Conservation (phyloP, 1,140 invertebrate genomes). For the Calycopis cecrops region DNA sequence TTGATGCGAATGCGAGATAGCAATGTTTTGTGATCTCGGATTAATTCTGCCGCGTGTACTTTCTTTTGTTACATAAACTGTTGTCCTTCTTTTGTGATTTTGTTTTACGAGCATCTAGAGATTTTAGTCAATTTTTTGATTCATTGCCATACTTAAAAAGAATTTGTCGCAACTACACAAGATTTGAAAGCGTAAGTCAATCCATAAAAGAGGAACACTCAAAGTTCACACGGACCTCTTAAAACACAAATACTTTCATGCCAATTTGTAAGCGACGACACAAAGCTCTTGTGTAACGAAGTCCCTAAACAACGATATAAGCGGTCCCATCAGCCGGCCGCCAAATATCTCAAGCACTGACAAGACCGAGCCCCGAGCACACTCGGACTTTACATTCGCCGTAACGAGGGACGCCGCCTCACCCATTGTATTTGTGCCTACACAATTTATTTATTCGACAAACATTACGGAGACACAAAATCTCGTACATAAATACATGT, state of each 20-base stretch:
- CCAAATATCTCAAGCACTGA: conserved; percentile 63
- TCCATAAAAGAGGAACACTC: too few relatives aligned
- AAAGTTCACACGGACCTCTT: too few relatives aligned
- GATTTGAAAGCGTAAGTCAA: too few relatives aligned
- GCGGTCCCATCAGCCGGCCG: conserved; percentile 43
- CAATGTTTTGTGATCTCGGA: conserved; percentile 45
- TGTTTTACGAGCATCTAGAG: too few relatives aligned
- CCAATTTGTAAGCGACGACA: conserved; percentile 66
- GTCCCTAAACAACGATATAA: conserved; percentile 65
- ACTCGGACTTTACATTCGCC: conserved; percentile 65
- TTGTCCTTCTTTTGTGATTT: too few relatives aligned
- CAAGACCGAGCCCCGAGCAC: conserved; percentile 54
- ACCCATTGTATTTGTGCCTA: conserved; percentile 71
- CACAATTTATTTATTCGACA: conserved; percentile 71
- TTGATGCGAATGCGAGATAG: conserved; percentile 47
- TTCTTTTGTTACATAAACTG: too few relatives aligned
- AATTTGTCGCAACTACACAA: too few relatives aligned
- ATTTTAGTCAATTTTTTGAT: too few relatives aligned
- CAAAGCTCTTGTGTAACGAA: conserved; percentile 62
- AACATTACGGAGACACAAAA: conserved; percentile 73
- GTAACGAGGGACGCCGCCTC: conserved; percentile 63
- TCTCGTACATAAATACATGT: conserved; percentile 73
- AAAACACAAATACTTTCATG: conserved; percentile 24
- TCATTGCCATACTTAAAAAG: too few relatives aligned
- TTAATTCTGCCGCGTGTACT: conserved; percentile 29